Evolutionary conservation across 2,797 vertebrate genomes (phyloP), one percentile per base, ranked within the genome.

Genomic region (Chloroceryle inda): DNA sequence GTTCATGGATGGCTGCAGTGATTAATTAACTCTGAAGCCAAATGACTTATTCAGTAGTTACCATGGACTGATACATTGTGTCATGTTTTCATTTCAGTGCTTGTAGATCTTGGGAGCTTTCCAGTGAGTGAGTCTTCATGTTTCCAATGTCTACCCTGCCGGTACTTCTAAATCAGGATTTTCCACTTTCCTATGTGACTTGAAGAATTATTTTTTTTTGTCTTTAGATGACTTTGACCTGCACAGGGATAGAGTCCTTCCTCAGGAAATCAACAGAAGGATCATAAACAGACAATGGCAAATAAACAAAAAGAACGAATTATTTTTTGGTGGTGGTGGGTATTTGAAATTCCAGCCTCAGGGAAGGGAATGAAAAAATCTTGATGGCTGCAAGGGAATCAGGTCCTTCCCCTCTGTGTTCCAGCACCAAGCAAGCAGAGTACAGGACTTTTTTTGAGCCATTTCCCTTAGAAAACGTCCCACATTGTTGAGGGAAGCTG

Each of bases 51-150:
- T 93, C 85, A 69, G 76, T 90, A 69, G 92, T 69, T 78, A 93
- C 44, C 3, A 0, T 85, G 91, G 85, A 94, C 92, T 86, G 93
- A 92, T 94, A 88, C 44, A 22, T 88, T 84, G 69, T 95, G 94
- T 96, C 92, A 93, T 95, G 92, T 97, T 96, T 96, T 94, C 69
- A 90, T 96, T 95, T 89, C 89, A 77, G 64, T 1, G 0, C 85
- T 83, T 86, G 88, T 94, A 75, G 92, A 31, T 58, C 73, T 93
- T 95, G 93, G 93, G 88, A 78, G 42, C 58, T 81, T 95, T 96
- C 95, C 93, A 95, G 85, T 37, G 88, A 96, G 88, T 38, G 82
- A 93, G 38, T 47, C 58, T 62, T 62, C 19, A 3, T 68, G 79
- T 58, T 86, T 59, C 50, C 50, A 29, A 20, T n/a, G 50, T 79